A percentile compares a stretch with the other conserved stretches of the same genome.
Evolutionary conservation across 1,140 invertebrate genomes (phyloP).

Genomic region (Choristoneura fumiferana): DNA sequence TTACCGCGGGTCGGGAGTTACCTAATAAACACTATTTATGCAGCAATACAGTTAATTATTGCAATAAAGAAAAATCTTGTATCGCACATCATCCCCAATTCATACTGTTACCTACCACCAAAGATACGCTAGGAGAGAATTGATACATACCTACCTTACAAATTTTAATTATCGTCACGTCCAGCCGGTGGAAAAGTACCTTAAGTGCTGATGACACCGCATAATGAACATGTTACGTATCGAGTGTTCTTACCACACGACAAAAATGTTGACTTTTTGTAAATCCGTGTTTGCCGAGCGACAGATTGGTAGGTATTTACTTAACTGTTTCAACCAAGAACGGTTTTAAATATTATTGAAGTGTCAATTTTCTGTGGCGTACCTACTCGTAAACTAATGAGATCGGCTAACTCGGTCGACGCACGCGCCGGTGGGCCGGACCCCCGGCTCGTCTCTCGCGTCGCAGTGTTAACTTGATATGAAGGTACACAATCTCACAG

Average conservation of each 20-base stretch:
- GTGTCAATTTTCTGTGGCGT: constrained; percentile 56
- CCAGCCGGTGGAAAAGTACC: neutral
- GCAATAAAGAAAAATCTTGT: too few relatives aligned
- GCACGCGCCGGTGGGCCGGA: constrained; percentile 39
- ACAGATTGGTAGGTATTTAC: constrained; percentile 51
- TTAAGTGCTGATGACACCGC: neutral
- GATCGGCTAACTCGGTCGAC: constrained; percentile 40
- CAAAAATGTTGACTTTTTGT: constrained; percentile 41
- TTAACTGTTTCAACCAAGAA: constrained; percentile 44
- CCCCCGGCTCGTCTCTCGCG: neutral
- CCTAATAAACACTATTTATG: too few relatives aligned
- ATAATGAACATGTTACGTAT: neutral
- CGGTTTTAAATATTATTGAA: constrained; percentile 57
- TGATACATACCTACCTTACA: too few relatives aligned
- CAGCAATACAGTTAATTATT: too few relatives aligned
- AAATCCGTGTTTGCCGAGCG: constrained; percentile 42
- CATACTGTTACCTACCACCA: too few relatives aligned
- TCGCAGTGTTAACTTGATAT: constrained; percentile 1
- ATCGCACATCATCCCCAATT: too few relatives aligned
- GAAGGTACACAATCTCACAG: constrained; percentile 8
- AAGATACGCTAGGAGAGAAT: too few relatives aligned
- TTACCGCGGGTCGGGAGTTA: too few relatives aligned
- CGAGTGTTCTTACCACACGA: constrained; percentile 30
- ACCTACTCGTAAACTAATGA: constrained; percentile 48
- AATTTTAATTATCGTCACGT: too few relatives aligned